Evolutionary conservation across 2,113 vertebrate species (phyloP), one percentile per base, ranked within the genome.

Genomic region (Haemorhous mexicanus): DNA sequence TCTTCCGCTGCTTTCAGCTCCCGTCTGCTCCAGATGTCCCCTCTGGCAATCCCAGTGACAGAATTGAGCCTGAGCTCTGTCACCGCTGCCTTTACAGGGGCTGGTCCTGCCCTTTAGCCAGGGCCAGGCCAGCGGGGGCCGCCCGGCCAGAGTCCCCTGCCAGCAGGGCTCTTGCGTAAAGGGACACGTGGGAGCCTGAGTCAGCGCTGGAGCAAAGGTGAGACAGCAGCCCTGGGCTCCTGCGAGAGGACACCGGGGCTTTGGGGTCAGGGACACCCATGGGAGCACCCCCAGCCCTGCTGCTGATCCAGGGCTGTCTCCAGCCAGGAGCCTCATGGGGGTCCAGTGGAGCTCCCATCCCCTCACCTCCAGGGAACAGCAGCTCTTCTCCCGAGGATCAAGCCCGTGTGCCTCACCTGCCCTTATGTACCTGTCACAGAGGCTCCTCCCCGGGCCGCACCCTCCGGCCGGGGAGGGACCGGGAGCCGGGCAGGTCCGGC

Each of bases 231-330:
- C 7, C 4, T 0, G 46, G 3, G 1, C 28, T 33, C 52, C 33
- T 18, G 0, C 0, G 13, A 7, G 33, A 15, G 14, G 28, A 2
- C 32, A 0, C 1, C 1, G 1, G 10, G 21, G 4, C 7, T 47
- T 3, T 6, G 46, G 52, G 35, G 10, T 0, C 28, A 10, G 28
- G 18, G 18, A 39, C 9, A 30, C 17, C 52, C 35, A 2, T 0
- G 4, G 13, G 13, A 41, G 24, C 17, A 11, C 1, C 9, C 13
- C 7, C 3, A 13, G 0, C 16, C 9, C 56, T 49, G 15, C 33
- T 5, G 17, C 33, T 6, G 17, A 6, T 26, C 28, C 43, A 11
- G 9, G 44, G 41, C 0, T 6, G 16, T 22, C 33, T 63, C 58
- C 59, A 39, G 68, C 41, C 59, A 22, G 12, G 17, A 47, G 6